Conservation (phyloP, 2,888 invertebrate species). For the Cantharis lateralis region DNA sequence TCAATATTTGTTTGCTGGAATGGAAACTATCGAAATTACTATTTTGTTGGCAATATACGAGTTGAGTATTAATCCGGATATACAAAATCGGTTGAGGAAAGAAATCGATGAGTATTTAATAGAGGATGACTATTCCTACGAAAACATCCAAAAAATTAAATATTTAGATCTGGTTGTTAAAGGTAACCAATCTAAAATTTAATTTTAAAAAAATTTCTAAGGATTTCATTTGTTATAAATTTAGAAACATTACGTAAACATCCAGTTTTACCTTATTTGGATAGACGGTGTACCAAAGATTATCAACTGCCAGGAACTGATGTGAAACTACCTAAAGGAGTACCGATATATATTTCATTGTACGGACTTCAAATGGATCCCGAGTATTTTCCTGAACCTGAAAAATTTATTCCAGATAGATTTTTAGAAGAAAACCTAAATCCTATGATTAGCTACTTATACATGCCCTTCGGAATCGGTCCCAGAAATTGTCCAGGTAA, state of each 20-base stretch:
- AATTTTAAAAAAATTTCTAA: background rate
- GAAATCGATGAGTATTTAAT: conserved; percentile 52
- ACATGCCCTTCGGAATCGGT: conserved; percentile 39
- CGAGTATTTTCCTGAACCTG: conserved; percentile 50
- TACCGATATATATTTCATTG: conserved; percentile 47
- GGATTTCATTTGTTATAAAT: background rate
- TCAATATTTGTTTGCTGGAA: conserved; percentile 60
- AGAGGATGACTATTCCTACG: conserved; percentile 51
- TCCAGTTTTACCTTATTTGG: conserved; percentile 49
- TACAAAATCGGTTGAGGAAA: conserved; percentile 56
- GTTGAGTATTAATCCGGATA: conserved; percentile 53
- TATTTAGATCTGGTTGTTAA: conserved; percentile 59
- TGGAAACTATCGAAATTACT: conserved; percentile 59
- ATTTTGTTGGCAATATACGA: conserved; percentile 56
- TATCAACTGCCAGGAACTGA: conserved; percentile 43
- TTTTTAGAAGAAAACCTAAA: conserved; percentile 43
- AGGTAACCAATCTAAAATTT: conserved; percentile 45
- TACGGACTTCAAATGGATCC: conserved; percentile 49
- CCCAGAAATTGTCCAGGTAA: conserved; percentile 38
- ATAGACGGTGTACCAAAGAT: conserved; percentile 42
- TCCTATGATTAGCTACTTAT: conserved; percentile 25
- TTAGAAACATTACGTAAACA: conserved; percentile 55
- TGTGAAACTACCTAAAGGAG: conserved; percentile 47
- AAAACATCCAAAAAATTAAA: conserved; percentile 56
- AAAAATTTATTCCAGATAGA: conserved; percentile 52